Evolutionary conservation across 2,113 vertebrate genomes (phyloP), one percentile per base, ranked within the genome.

Genomic region (Rallus limicola): DNA sequence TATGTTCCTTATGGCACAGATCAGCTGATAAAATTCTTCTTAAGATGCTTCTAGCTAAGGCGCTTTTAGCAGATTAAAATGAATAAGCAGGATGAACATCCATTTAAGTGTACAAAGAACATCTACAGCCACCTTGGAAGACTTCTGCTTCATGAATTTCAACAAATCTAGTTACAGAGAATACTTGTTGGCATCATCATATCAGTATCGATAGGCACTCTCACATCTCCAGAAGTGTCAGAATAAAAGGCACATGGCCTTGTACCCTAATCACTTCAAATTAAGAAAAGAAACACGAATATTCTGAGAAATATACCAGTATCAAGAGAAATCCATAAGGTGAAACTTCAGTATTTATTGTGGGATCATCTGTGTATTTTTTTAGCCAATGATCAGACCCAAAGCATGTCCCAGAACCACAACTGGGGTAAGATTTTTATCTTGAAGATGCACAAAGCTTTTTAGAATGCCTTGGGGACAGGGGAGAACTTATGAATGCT

Each of bases 11-110:
- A 50, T 63, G 31, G 55, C 52, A 80, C 67, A 88, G 89, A 83
- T 95, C 93, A 88, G 58, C 86, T 87, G 67, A 80, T 92, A 90
- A 95, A 81, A 65, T 87, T 76, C 34, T 82, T 95, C 77, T 92
- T 82, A 95, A 94, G 70, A 89, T 87, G 69, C 84, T 95, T 93
- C 76, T 88, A 71, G 55, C 89, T 96, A 82, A 93, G 70, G 82
- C 33, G 86, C 52, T 96, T 95, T 63, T 6, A 96, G 65, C 40
- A 94, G 88, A 95, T 94, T 95, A 96, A 96, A 92, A 88, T 56
- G 52, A 96, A 76, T 93, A 95, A 96, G 88, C 62, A 91, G 84
- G 62, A 76, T 72, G 70, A 95, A 75, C 69, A 80, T 84, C 74
- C 36, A 6, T 91, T 80, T 72, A 87, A 88, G 29, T 44, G 60